phyloP scores from a whole-genome alignment of 53 echinoderm and acorn worm genomes.

The Paracentrotus lividus region DNA sequence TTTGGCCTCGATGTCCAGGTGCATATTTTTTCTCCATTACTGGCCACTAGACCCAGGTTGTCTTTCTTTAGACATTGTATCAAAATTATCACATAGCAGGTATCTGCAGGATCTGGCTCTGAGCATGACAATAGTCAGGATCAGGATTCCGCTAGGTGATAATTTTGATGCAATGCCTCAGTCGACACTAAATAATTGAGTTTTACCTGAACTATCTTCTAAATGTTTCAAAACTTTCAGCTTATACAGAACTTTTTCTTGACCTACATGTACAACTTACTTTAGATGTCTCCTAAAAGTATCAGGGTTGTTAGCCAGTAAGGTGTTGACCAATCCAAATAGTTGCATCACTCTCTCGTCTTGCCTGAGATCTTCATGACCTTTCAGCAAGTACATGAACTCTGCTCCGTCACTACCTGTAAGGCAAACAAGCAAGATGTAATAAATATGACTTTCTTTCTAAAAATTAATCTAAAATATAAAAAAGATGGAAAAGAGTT shows the following conservation, averaged over 20 bases:
- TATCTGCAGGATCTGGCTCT: too few species aligned
- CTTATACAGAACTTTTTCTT: too few species aligned
- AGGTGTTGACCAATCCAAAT: constrained; percentile 98
- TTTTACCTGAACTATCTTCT: too few species aligned
- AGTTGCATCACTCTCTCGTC: constrained; percentile 99
- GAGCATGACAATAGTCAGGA: too few species aligned
- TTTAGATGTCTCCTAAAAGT: constrained; percentile 98
- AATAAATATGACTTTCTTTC: background rate
- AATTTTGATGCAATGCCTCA: background rate
- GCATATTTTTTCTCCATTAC: too few species aligned
- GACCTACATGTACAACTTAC: constrained; percentile 70
- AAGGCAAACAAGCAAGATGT: background rate
- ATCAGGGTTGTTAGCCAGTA: constrained; percentile 96
- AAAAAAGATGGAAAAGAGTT: too few species aligned
- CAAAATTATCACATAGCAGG: too few species aligned
- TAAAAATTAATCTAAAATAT: background rate
- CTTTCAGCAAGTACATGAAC: constrained; percentile 98
- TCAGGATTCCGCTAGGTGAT: too few species aligned
- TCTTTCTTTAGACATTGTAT: background rate
- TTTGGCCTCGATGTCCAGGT: background rate
- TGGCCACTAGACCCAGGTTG: background rate
- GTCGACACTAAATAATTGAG: too few species aligned
- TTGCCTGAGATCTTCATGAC: constrained; percentile 96
- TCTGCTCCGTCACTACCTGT: constrained; percentile 95
- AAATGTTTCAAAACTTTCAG: too few species aligned